Base-by-base conservation (phyloP, 1,140 invertebrate species). In the Forficula auricularia region DNA sequence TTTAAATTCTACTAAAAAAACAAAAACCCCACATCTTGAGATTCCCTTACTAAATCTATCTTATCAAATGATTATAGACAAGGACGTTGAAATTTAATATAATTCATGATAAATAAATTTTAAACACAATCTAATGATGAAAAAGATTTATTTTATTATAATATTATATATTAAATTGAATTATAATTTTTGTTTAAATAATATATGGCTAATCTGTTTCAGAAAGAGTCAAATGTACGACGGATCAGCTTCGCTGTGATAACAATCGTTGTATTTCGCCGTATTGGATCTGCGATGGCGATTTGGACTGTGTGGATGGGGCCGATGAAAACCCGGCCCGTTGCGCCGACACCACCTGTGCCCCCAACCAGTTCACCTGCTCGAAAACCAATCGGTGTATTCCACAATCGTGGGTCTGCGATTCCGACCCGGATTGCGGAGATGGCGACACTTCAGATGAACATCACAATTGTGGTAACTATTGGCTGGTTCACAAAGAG, bases 221-320 rank as follows among this genome's bases (percentile, higher is more conserved):
- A 52, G 58, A 55, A 19, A 44, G 51, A 40, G 48, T 47, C 33
- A 46, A 51, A 1, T 67, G 64, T 48, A 48, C 48, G 10, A 33
- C 45, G n/a, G 60, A 64, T 18, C 61, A 66, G 42, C 71, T 71
- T 49, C 57, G 57, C 14, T 73, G 72, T 57, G 54, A 57, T 43
- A 62, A 61, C 43, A 57, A 59, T 22, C 57, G 60, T 6, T 75
- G 72, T 50, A 69, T 73, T 15, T 56, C 63, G 0, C 52, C 53
- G 4, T 55, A 58, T 9, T 67, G 62, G 57, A 55, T 63, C 19
- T 68, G 66, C 48, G 62, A 68, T 52, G 63, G 64, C 13, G 58
- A 65, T 20, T 40, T 47, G 12, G 64, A 68, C 43, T 68, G 66
- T 47, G 18, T 40, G 16, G 61, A 64, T 47, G 57, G 58, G 6